Evolutionary conservation across 2,888 invertebrate genomes (phyloP), one percentile per base, ranked within the genome.

Genomic region (Polymixis flavicincta): DNA sequence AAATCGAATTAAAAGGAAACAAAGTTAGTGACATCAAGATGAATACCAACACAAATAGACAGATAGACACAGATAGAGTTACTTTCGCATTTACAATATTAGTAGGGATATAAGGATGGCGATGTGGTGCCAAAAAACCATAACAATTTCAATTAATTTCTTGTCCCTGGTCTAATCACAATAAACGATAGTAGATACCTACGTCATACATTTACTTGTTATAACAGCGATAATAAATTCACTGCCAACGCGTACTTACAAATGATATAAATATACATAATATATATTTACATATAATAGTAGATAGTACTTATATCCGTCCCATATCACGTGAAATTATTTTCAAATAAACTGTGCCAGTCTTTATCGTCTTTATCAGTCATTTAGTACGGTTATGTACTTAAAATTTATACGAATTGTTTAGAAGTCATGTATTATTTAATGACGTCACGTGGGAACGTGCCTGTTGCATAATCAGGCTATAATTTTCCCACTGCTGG

Each of bases 241-340:
- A 68, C 63, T 67, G 50, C 54, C 65, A 68, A 45, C 17, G 32
- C 61, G 48, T 71, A 70, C 28, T 50, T 55, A 66, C 67, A 32
- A 59, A 3, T 25, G 65, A 28, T 42, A 55, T 54, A 60, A n/a
- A 57, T 55, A 72, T 25, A 25, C 32, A 59, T 14, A 19, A 57
- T 55, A 69, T 22, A n/a, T 45, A 59, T 14, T 42, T 67, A 68
- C 45, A 14, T 71, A 67, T 50, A 61, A 28, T 45, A 76, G 63
- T 64, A 66, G 50, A 60, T 71, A 66, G 19, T 61, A 54, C 25
- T 0, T 71, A 65, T 54, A 54, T 57, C 52, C 64, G 48, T 45
- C 25, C 25, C 67, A 63, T 64, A 76, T 87, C 87, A 87, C 89
- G 89, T 88, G 87, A 86, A 82, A 78, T 72, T 82, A 79, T 83